Conservation (phyloP, 2,113 vertebrate species). For the Kryptolebias marmoratus region DNA sequence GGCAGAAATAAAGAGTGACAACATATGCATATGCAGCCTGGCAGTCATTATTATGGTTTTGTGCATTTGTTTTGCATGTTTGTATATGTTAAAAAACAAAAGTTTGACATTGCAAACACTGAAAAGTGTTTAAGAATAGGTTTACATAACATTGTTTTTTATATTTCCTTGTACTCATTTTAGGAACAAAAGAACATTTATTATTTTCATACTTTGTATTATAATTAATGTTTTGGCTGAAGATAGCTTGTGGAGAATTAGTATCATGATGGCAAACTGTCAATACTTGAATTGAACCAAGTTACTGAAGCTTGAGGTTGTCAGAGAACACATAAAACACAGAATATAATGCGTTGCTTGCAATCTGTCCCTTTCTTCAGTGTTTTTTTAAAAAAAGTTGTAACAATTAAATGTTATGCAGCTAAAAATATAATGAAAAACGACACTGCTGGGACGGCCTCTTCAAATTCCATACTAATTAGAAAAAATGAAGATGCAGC, state of each 20-base stretch:
- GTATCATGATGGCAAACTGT: not conserved
- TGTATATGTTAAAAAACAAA: slow-evolving; percentile 9
- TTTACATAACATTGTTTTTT: no score
- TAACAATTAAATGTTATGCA: slow-evolving; percentile 30
- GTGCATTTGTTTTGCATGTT: slow-evolving; percentile 11
- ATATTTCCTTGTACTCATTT: no score
- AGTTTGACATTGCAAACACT: not conserved
- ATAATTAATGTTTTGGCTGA: not conserved
- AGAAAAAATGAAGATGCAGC: slow-evolving; percentile 67
- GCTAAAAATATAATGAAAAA: slow-evolving; percentile 67
- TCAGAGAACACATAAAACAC: not conserved
- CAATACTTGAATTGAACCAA: not conserved
- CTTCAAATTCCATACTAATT: slow-evolving; percentile 70
- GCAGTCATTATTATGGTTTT: slow-evolving; percentile 29
- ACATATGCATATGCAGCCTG: slow-evolving; percentile 31
- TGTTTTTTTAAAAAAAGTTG: slow-evolving; percentile 36
- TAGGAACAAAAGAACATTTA: no score
- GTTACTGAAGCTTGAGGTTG: slow-evolving; percentile 3
- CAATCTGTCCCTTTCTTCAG: slow-evolving; percentile 59
- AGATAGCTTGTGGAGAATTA: not conserved
- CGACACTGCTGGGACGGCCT: slow-evolving; percentile 52
- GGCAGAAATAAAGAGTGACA: slow-evolving; percentile 31
- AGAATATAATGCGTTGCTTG: slow-evolving; percentile 16
- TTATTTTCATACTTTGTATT: not conserved
- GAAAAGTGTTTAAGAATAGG: not conserved